phyloP scores from a whole-genome alignment of 2,888 invertebrate genomes.

The Orthonychiurus folsomi region DNA sequence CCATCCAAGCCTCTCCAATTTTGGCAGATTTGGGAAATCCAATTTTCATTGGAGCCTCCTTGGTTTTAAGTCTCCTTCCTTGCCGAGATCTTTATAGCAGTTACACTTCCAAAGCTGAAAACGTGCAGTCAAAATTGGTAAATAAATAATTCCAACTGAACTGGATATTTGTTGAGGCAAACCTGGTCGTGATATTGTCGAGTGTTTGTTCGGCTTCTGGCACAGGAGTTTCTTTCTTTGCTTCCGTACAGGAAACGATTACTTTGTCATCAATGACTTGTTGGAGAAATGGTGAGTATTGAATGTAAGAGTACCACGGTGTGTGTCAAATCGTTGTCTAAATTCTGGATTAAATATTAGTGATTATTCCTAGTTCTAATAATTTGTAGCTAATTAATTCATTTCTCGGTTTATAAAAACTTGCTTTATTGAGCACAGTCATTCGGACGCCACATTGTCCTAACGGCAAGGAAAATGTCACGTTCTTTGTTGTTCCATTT shows the following conservation, averaged over 20 bases:
- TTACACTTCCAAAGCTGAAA: not conserved
- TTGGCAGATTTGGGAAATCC: conserved; percentile 28
- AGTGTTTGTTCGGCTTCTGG: too few relatives aligned
- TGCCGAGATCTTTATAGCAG: conserved; percentile 20
- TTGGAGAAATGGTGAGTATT: conserved; percentile 39
- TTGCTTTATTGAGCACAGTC: conserved; percentile 31
- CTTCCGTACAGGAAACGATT: conserved; percentile 33
- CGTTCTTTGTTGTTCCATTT: conserved; percentile 25
- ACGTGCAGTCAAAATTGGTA: not conserved
- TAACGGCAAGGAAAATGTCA: conserved; percentile 34
- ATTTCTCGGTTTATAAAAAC: too few relatives aligned
- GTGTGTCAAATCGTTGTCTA: conserved; percentile 32
- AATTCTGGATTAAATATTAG: conserved; percentile 20
- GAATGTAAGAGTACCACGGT: conserved; percentile 38
- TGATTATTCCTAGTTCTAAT: not conserved
- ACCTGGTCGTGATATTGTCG: not conserved
- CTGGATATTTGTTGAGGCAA: not conserved
- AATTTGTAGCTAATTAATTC: too few relatives aligned
- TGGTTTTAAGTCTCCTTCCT: conserved; percentile 31
- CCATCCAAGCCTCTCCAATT: conserved; percentile 40
- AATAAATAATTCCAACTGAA: not conserved
- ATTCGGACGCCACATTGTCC: conserved; percentile 39
- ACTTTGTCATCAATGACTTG: conserved; percentile 39
- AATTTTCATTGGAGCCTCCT: conserved; percentile 17
- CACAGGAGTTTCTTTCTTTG: conserved; percentile 16